Evolutionary conservation across 2,113 vertebrate species (phyloP).

Genomic region (Charina bottae): DNA sequence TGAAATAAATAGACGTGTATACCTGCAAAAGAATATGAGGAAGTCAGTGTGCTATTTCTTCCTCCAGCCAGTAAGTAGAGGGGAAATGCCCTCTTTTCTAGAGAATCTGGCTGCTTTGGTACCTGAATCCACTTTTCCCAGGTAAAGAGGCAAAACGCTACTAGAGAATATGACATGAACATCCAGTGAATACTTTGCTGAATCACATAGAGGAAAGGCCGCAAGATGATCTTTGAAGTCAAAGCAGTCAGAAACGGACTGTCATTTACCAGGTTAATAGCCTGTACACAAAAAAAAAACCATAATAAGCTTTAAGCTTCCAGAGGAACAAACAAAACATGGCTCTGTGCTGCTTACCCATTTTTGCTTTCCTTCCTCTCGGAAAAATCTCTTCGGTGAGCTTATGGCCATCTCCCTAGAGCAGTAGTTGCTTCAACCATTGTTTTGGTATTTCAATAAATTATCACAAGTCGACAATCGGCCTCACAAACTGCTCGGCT

Average conservation of each 20-base stretch:
- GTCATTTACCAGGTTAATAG: constrained; percentile 79
- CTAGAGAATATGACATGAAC: constrained; percentile 94
- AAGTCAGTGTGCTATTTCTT: not conserved
- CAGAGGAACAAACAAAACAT: not conserved
- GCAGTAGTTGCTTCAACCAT: not conserved
- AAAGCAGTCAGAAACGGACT: constrained; percentile 80
- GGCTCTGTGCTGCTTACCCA: not conserved
- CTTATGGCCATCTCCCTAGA: not conserved
- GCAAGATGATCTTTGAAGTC: constrained; percentile 74
- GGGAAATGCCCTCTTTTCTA: not conserved
- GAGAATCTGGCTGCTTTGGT: not conserved
- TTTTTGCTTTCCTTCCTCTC: not conserved
- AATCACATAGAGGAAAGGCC: constrained; percentile 84
- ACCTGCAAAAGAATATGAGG: constrained; percentile 76
- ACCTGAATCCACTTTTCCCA: constrained; percentile 98
- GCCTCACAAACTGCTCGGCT: not conserved
- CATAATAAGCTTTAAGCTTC: not conserved
- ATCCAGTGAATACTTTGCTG: constrained; percentile 94
- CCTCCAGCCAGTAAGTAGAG: not conserved
- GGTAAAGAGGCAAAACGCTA: constrained; percentile 93
- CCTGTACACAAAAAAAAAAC: constrained; percentile 64
- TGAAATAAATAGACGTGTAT: constrained; percentile 90
- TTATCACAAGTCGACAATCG: not conserved
- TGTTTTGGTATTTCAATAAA: not conserved
- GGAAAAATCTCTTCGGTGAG: not conserved